Evolutionary conservation across 2,888 invertebrate species (phyloP), one percentile per base, ranked within the genome.

Genomic region (Idaea straminata): DNA sequence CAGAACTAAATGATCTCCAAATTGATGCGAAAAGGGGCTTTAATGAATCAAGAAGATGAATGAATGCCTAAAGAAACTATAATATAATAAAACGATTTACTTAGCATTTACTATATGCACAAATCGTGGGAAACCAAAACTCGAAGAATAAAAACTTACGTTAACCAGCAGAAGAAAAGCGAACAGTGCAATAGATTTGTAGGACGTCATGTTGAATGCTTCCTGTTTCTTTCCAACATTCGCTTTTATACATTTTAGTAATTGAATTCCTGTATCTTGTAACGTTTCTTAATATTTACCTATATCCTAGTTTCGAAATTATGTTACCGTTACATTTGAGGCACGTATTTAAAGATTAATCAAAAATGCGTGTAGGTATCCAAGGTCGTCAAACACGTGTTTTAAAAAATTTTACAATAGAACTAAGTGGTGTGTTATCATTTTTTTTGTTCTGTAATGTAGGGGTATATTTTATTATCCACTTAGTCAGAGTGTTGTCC

Each of bases 151-250:
- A 16, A 15, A 62, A 69, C 74, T 74, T 72, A 74, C 74, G 64
- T 74, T 73, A 36, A 74, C 61, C 38, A 73, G 64, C 2, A 74
- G 68, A 57, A 73, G 66, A 59, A 67, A 70, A 10, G 68, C 70
- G 6, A 72, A 67, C 5, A 74, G 63, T 62, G 64, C 66, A 36
- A 70, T 69, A 35, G 68, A 70, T 72, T 73, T 72, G 62, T 66
- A 57, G 68, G 67, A 67, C 57, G 72, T 64, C 74, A 74, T 74
- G 34, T 73, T 72, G 69, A 63, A 66, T 69, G 69, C 69, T 71
- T 72, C 71, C 70, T 70, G 68, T 63, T 65, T 67, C 60, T 60
- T 13, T 15, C 36, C 7, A 34, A 59, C 66, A 61, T 65, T 66
- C 35, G 66, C 64, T 68, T 69, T 68, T 73, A 69, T 69, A 65